Base-by-base conservation (phyloP, 2,888 invertebrate species). In the Lochmaea crataegi region DNA sequence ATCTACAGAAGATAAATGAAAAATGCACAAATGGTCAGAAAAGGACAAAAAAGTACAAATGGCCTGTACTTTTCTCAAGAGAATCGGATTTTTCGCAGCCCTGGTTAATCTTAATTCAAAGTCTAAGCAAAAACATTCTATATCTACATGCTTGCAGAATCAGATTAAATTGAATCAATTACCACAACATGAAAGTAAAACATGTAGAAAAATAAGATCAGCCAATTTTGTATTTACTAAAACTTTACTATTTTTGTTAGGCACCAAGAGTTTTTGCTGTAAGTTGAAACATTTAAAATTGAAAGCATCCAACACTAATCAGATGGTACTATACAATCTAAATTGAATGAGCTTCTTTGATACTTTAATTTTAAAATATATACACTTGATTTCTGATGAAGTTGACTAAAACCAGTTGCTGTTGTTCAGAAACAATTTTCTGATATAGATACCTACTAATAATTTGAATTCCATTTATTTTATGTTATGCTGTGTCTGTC, bases 251-350 rank as follows among this genome's bases (percentile, higher is more conserved):
- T 48, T 48, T n/a, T 48, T 48, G n/a, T 14, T 1, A n/a, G n/a
- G n/a, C n/a, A 45, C 14, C 3, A 45, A n/a, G n/a, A n/a, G 14
- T 12, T 48, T 12, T 48, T n/a, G n/a, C 6, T 14, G n/a, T n/a
- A 48, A 48, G n/a, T 48, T 48, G 48, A n/a, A n/a, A n/a, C 48
- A 48, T 48, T 48, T n/a, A 48, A 48, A 48, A 38, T 38, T 48
- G 1, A 48, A 48, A 7, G 48, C 2, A 14, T 6, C 48, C 48
- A 48, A n/a, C 48, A 48, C 14, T 48, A 48, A 48, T n/a, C n/a
- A n/a, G 48, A 48, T 14, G 6, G 48, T 14, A 48, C 7, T 48
- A 7, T 48, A 48, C 48, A 48, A 48, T n/a, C 45, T 45, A 14
- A 12, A 12, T 14, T 14, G 48, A 48, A 48, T n/a, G 48, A 48